Base-by-base conservation (phyloP, 2,888 invertebrate genomes). In the Serripes groenlandicus region DNA sequence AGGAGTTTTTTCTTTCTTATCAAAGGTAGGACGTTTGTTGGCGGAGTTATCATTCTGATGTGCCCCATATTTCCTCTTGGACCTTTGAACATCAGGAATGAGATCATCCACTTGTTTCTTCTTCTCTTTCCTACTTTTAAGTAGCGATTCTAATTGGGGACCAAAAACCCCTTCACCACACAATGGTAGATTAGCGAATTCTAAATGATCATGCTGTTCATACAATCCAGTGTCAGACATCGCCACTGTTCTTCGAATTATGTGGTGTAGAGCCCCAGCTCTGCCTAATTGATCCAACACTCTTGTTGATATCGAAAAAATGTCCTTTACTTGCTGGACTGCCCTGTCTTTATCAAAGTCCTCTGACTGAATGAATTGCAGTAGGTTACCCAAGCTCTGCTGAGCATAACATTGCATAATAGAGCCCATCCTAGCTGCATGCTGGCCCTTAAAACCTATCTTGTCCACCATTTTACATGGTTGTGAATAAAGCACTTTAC, bases 221-320 rank as follows among this genome's bases (percentile, higher is more conserved):
- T n/a, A n/a, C n/a, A n/a, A 32, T 28, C 30, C 26, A n/a, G 78
- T 75, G 42, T 81, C 72, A 37, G 80, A 71, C 80, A 84, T 78
- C 11, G 66, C 35, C 3, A 78, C 37, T 26, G 74, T 32, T 52
- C 82, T 34, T 18, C 80, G 23, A 1, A n/a, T 30, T 28, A 76
- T 76, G 30, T 79, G 76, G 35, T 79, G 79, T 26, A 81, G 79
- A 49, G 76, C 81, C 7, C 81, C 85, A 15, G 76, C 11, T 49
- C 82, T 54, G 0, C 79, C 75, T 56, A 81, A 56, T 62, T 76
- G 85, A 72, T 83, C 86, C 11, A 80, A 52, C 26, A 54, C 30
- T 64, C 83, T 81, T 1, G 83, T 80, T 11, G 76, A 68, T 73
- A 86, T 83, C 15, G 80, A 70, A 64, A 83, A 83, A 68, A 74